Conservation (phyloP, 2,113 vertebrate species). For the Pogonocichla stellata region DNA sequence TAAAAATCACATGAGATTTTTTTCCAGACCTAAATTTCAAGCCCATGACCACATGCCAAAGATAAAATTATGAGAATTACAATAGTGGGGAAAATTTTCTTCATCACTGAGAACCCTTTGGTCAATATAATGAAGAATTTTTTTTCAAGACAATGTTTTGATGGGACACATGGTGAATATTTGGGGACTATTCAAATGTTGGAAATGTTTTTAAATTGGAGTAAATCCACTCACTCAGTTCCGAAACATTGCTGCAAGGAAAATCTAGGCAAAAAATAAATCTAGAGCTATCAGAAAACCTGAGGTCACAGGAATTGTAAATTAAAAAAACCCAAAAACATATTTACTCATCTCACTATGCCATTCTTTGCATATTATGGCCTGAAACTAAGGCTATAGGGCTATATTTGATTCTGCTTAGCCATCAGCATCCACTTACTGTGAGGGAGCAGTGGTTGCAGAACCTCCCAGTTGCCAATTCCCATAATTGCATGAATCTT, state of each 20-base stretch:
- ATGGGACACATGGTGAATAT: not conserved
- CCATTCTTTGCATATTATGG: not conserved
- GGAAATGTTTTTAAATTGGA: not conserved
- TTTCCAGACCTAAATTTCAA: not conserved
- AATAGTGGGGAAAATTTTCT: not conserved
- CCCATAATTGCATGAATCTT: not conserved
- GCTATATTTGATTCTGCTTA: not conserved
- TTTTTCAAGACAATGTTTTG: not conserved
- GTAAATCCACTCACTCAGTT: not conserved
- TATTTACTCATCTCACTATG: not conserved
- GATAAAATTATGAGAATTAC: not conserved
- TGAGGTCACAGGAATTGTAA: not conserved
- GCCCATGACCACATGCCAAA: not conserved
- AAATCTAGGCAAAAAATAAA: not conserved
- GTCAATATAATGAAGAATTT: not conserved
- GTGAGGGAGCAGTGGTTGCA: not conserved
- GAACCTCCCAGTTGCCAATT: not conserved
- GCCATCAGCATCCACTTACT: not conserved
- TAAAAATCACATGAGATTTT: not conserved
- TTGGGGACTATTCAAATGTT: not conserved
- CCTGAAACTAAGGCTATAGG: not conserved
- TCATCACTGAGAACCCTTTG: not conserved
- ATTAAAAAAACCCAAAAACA: not conserved
- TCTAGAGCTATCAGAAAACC: not conserved
- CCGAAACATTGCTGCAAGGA: slow-evolving; percentile 2